phyloP scores from a whole-genome alignment of 2,797 vertebrate genomes.

The Sarcoramphus papa region DNA sequence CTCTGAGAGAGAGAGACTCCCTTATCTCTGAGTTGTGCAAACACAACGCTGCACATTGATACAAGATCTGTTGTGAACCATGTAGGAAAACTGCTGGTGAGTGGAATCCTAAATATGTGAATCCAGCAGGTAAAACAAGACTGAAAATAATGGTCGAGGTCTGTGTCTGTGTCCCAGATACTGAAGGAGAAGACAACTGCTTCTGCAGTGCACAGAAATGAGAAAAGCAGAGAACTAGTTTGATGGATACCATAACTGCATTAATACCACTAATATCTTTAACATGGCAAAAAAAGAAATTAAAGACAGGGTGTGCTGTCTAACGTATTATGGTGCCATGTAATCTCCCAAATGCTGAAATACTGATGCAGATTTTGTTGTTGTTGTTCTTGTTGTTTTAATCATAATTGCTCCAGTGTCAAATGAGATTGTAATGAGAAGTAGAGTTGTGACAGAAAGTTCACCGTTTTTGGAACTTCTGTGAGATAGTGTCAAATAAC shows the following conservation, averaged over 20 bases:
- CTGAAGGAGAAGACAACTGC: background rate
- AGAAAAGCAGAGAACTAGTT: background rate
- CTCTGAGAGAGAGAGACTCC: conserved; percentile 23
- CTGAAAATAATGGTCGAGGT: background rate
- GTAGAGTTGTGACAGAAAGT: conserved; percentile 52
- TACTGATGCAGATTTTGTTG: background rate
- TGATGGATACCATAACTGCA: background rate
- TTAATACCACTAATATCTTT: background rate
- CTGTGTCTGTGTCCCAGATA: background rate
- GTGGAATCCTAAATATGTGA: conserved; percentile 31
- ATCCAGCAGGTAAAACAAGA: background rate
- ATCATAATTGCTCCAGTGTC: conserved; percentile 53
- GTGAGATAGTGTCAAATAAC: conserved; percentile 51
- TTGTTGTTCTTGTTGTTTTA: conserved; percentile 7
- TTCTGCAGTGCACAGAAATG: background rate
- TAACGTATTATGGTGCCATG: background rate
- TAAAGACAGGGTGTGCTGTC: background rate
- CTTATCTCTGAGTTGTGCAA: conserved; percentile 45
- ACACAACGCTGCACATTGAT: background rate
- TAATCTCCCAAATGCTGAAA: conserved; percentile 1
- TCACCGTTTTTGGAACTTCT: conserved; percentile 46
- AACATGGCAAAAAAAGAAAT: background rate
- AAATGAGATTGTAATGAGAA: conserved; percentile 43
- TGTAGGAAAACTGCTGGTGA: background rate
- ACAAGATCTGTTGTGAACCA: background rate